phyloP scores from a whole-genome alignment of 2,888 invertebrate species.

The Rhamphomyia laevipes region DNA sequence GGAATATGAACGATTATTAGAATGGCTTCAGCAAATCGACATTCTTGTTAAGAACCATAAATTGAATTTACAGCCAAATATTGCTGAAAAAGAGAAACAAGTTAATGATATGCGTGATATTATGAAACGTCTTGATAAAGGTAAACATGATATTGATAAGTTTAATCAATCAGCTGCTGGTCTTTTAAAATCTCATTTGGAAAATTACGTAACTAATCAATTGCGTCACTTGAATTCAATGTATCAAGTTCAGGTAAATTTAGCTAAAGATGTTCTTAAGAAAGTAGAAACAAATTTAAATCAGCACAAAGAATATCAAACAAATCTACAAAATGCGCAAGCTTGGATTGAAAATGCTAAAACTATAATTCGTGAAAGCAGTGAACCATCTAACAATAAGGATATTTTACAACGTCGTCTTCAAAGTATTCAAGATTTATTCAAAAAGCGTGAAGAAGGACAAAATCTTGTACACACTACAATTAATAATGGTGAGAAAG shows the following conservation, averaged over 20 bases:
- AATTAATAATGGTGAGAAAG: constrained; percentile 83
- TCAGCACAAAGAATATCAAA: constrained; percentile 71
- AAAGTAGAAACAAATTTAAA: constrained; percentile 82
- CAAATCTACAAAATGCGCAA: constrained; percentile 61
- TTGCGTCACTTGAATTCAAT: constrained; percentile 74
- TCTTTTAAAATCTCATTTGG: constrained; percentile 69
- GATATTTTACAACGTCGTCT: constrained; percentile 73
- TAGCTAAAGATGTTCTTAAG: constrained; percentile 79
- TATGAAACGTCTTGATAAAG: constrained; percentile 58
- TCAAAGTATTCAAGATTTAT: constrained; percentile 65
- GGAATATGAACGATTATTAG: constrained; percentile 80
- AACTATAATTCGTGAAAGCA: constrained; percentile 66
- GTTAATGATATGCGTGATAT: constrained; percentile 71
- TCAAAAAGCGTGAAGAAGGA: constrained; percentile 73
- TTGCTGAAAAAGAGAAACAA: constrained; percentile 75
- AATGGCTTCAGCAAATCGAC: constrained; percentile 88
- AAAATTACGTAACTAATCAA: constrained; percentile 79
- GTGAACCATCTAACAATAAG: constrained; percentile 65
- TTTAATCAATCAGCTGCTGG: constrained; percentile 69
- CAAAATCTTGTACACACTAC: constrained; percentile 78
- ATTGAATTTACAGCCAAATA: constrained; percentile 63
- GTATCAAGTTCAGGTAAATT: constrained; percentile 77
- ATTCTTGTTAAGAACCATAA: constrained; percentile 85
- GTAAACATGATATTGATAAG: constrained; percentile 69
- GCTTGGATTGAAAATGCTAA: constrained; percentile 82